Conservation (phyloP, 1,140 invertebrate species). For the Saxidomus purpurata region DNA sequence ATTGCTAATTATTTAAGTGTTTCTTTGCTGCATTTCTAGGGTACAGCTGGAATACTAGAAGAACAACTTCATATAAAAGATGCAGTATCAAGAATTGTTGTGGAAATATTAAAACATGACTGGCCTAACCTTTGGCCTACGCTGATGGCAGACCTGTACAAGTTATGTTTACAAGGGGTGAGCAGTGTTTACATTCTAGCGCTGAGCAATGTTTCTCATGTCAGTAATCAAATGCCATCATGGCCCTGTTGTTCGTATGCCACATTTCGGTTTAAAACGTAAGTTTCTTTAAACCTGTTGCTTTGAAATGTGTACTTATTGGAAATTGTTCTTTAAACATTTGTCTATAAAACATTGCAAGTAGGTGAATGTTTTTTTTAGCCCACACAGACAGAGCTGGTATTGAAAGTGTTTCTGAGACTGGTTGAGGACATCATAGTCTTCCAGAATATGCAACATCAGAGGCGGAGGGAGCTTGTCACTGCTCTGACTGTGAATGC, state of each 20-base stretch:
- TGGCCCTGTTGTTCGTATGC: too few species aligned
- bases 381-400: constrained; percentile 94
- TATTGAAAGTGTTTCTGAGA: constrained; percentile 94
- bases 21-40: constrained; percentile 71
- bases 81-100: constrained; percentile 94
- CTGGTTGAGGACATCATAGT: constrained; percentile 96
- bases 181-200: constrained; percentile 27
- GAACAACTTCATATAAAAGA: constrained; percentile 93
- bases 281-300: too few species aligned
- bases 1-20: too few species aligned
- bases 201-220: too few species aligned
- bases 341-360: too few species aligned
- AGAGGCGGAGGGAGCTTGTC: constrained; percentile 95
- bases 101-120: constrained; percentile 97
- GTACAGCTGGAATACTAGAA: constrained; percentile 82
- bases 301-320: too few species aligned
- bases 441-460: constrained; percentile 89
- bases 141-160: constrained; percentile 92
- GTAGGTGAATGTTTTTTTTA: constrained; percentile 67
- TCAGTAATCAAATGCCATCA: too few species aligned
- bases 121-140: constrained; percentile 98
- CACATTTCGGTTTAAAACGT: too few species aligned
- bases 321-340: too few species aligned
- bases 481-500: constrained; percentile 94
- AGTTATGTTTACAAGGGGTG: constrained; percentile 89